Conservation (phyloP, 2,113 vertebrate genomes). For the Dolichallabes microphthalmus region DNA sequence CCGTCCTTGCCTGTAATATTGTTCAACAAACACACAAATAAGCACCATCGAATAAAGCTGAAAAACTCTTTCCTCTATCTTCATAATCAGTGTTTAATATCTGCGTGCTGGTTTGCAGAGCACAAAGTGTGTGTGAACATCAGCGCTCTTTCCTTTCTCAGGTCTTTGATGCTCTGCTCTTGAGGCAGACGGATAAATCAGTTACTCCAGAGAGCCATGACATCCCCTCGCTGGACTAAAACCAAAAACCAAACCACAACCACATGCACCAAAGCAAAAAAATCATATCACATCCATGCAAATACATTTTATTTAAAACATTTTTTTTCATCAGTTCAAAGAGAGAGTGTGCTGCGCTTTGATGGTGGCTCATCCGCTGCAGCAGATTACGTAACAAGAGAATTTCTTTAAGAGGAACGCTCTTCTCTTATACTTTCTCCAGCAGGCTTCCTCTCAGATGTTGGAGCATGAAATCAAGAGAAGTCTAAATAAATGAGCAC, state of each 20-base stretch:
- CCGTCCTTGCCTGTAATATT: not conserved
- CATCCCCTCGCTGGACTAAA: constrained; percentile 7
- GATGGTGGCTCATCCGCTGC: constrained; percentile 63
- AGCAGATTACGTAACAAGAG: constrained; percentile 71
- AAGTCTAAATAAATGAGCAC: not conserved
- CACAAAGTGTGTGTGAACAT: not conserved
- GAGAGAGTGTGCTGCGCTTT: constrained; percentile 46
- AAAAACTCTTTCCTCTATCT: not conserved
- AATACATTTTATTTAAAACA: not conserved
- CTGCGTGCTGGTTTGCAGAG: not conserved
- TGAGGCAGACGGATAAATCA: constrained; percentile 7
- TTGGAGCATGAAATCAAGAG: not conserved
- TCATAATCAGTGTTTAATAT: not conserved
- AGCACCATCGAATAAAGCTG: not conserved
- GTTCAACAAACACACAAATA: not conserved
- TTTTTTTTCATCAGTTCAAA: constrained; percentile 29
- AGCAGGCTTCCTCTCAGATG: constrained; percentile 53
- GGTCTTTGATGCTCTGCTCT: constrained; percentile 10
- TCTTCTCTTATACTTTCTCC: constrained; percentile 61
- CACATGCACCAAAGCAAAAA: constrained; percentile 22
- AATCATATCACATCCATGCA: constrained; percentile 23
- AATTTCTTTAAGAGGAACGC: constrained; percentile 67
- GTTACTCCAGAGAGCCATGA: constrained; percentile 24
- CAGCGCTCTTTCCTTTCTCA: not conserved
- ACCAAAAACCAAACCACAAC: constrained; percentile 27